Conservation (phyloP, 2,113 vertebrate genomes). For the Talpa occidentalis region DNA sequence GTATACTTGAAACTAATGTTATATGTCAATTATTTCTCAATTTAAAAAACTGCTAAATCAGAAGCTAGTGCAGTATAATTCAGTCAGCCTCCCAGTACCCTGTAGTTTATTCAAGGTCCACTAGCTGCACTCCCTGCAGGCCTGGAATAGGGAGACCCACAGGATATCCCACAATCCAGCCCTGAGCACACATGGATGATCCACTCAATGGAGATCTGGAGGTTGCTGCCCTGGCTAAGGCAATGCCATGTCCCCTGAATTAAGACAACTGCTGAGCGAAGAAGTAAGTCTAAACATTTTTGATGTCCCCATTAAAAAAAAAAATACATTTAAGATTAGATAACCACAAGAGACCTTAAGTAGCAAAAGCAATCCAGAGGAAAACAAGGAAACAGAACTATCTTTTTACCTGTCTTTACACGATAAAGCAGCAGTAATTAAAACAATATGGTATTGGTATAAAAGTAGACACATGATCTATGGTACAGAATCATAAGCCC, state of each 20-base stretch:
- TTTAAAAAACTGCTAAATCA: neutral
- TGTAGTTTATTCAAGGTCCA: neutral
- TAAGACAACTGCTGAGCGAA: neutral
- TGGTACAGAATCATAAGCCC: too few relatives aligned
- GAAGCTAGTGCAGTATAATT: neutral
- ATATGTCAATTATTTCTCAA: neutral
- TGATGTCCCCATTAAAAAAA: neutral
- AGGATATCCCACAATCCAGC: too few relatives aligned
- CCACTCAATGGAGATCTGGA: too few relatives aligned
- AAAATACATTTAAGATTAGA: neutral
- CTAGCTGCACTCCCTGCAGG: too few relatives aligned
- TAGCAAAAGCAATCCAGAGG: too few relatives aligned
- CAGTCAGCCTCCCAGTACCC: fast-evolving
- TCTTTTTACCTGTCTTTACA: too few relatives aligned
- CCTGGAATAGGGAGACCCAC: neutral
- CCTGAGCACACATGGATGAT: fast-evolving
- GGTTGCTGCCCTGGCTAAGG: neutral
- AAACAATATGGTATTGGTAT: too few relatives aligned
- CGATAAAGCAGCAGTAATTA: too few relatives aligned
- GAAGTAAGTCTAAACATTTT: neutral
- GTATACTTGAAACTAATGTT: neutral
- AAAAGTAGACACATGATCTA: too few relatives aligned
- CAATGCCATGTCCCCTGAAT: neutral
- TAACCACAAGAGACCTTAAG: too few relatives aligned
- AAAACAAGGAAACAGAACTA: too few relatives aligned